Conservation (phyloP, 1,140 invertebrate species). For the Lucilia cuprina region DNA sequence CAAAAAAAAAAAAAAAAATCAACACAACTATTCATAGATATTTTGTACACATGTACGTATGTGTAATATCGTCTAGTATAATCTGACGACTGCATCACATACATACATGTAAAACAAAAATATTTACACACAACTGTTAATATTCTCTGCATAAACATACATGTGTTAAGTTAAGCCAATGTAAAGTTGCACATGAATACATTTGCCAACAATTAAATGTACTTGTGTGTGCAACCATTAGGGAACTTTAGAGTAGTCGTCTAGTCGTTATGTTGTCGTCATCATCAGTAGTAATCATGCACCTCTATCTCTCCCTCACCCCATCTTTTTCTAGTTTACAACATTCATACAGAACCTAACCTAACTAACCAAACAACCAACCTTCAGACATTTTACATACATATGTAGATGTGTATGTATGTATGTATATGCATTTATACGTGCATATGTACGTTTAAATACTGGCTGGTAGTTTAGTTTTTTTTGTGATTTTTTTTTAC, state of each 20-base stretch:
- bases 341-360: not conserved
- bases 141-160: not conserved
- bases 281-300: no score
- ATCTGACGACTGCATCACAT: not conserved
- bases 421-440: no score
- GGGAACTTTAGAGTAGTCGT: not conserved
- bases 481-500: not conserved
- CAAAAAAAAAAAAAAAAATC: not conserved
- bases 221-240: not conserved
- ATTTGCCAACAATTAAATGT: no score
- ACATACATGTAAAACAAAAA: not conserved
- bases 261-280: not conserved
- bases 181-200: not conserved
- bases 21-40: not conserved
- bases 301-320: not conserved
- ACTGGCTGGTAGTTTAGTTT: slow-evolving; percentile 8
- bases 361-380: not conserved
- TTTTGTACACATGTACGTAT: no score
- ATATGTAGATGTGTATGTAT: not conserved
- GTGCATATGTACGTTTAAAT: not conserved
- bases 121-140: no score
- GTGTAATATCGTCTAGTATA: no score
- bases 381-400: not conserved
- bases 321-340: not conserved
- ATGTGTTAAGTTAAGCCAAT: not conserved